Evolutionary conservation across 2,113 vertebrate genomes (phyloP).

Genomic region (Anser brachyrhynchus): DNA sequence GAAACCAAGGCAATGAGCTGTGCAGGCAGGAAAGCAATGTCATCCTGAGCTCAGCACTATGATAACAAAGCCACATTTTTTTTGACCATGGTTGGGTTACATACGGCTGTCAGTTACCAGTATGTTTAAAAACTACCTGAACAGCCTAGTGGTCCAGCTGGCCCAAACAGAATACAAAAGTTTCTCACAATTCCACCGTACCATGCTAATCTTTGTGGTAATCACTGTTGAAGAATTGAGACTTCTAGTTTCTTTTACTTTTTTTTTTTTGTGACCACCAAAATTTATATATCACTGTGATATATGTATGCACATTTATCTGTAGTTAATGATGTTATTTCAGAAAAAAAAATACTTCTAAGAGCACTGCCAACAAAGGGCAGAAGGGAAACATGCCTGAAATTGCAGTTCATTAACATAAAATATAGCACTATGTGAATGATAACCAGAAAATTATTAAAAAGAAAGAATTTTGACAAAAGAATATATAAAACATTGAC

Average conservation of each 20-base stretch:
- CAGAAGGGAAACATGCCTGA: not conserved
- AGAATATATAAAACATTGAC: not conserved
- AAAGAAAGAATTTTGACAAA: not conserved
- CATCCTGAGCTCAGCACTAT: not conserved
- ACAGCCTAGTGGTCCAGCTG: not conserved
- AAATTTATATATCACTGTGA: not conserved
- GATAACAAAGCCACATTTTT: accelerated
- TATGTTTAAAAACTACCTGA: not conserved
- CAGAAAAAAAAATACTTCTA: not conserved
- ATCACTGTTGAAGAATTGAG: not conserved
- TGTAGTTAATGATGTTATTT: not conserved
- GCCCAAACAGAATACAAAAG: too few relatives aligned
- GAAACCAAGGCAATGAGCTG: not conserved
- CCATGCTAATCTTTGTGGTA: not conserved
- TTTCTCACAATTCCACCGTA: not conserved
- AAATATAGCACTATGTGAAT: not conserved
- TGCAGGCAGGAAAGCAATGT: not conserved
- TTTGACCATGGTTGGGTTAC: not conserved
- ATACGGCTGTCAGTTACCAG: not conserved
- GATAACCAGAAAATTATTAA: conserved; percentile 23
- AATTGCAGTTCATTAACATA: not conserved
- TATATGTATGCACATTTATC: not conserved
- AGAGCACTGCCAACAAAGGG: not conserved
- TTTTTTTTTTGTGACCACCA: not conserved
- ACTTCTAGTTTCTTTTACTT: not conserved